Evolutionary conservation across 64 coral and sea anemone species (phyloP).

Genomic region (Dendrophyllia cribrosa): DNA sequence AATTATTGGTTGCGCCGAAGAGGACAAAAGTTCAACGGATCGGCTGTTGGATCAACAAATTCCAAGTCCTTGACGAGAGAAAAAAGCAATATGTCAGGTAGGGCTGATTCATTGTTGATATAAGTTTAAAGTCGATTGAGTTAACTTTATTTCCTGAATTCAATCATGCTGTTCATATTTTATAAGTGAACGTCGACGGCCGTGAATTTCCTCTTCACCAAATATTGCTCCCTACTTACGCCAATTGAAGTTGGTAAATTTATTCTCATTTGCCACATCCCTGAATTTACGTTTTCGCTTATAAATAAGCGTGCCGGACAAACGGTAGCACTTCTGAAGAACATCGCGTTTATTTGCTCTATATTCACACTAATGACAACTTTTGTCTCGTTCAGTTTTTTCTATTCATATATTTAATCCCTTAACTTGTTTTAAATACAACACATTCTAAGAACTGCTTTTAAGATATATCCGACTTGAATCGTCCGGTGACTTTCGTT

Average conservation of each 20-base stretch:
- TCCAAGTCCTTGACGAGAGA: not conserved
- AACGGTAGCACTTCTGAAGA: not conserved
- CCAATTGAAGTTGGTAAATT: no score
- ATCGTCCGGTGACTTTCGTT: no score
- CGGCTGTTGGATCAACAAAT: not conserved
- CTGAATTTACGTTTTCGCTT: not conserved
- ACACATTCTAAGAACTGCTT: no score
- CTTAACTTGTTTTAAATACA: not conserved
- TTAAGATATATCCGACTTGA: no score
- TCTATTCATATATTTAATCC: not conserved
- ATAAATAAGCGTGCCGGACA: not conserved
- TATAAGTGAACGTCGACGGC: not conserved
- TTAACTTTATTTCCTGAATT: not conserved
- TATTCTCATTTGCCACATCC: not conserved
- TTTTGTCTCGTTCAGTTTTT: not conserved
- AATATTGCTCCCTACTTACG: no score
- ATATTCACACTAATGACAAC: not conserved
- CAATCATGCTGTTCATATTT: not conserved
- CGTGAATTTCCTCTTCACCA: no score
- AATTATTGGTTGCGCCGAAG: not conserved
- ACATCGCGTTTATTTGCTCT: conserved; percentile 8
- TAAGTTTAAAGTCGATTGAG: not conserved
- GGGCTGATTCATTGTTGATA: not conserved
- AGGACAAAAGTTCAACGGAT: not conserved
- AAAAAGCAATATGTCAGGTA: conserved; percentile 2